Conservation (phyloP, 2,888 invertebrate genomes). For the Mythimna ferrago region DNA sequence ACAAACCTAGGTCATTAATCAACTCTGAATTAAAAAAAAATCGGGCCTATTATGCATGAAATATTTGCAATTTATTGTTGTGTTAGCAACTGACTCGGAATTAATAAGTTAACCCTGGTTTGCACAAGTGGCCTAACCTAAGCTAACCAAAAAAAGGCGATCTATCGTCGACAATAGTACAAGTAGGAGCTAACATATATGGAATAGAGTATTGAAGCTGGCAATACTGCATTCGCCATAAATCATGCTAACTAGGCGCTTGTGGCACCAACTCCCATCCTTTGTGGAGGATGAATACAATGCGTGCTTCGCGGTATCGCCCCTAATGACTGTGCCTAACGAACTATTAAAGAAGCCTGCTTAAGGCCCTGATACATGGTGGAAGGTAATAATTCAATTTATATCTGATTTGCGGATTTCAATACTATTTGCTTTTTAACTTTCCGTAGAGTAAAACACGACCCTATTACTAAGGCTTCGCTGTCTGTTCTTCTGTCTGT, state of each 20-base stretch:
- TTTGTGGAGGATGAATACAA: slow-evolving; percentile 72
- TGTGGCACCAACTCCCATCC: slow-evolving; percentile 71
- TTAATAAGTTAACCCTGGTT: too few species aligned
- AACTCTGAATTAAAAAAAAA: too few species aligned
- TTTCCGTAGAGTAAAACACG: not conserved
- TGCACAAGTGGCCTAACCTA: not conserved
- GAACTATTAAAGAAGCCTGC: slow-evolving; percentile 71
- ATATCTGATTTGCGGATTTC: slow-evolving; percentile 42
- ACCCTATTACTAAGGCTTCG: too few species aligned
- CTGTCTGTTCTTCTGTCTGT: too few species aligned
- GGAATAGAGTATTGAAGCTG: slow-evolving; percentile 69
- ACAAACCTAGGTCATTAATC: too few species aligned
- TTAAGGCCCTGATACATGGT: slow-evolving; percentile 37
- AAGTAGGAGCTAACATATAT: slow-evolving; percentile 34
- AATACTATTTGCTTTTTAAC: slow-evolving; percentile 16
- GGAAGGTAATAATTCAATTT: slow-evolving; percentile 47
- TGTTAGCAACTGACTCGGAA: too few species aligned
- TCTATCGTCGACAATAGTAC: slow-evolving; percentile 41
- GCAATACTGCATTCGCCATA: slow-evolving; percentile 67
- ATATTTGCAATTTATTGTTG: too few species aligned
- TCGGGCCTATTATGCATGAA: too few species aligned
- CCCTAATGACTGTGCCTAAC: slow-evolving; percentile 75
- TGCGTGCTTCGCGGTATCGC: slow-evolving; percentile 63
- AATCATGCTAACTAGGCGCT: slow-evolving; percentile 82
- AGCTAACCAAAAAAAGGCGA: not conserved